These are phyloP conservation scores for Leptinotarsa lineolata DNA, from an alignment of 1,140 invertebrate species.

Conservation along the genomic window DNA sequence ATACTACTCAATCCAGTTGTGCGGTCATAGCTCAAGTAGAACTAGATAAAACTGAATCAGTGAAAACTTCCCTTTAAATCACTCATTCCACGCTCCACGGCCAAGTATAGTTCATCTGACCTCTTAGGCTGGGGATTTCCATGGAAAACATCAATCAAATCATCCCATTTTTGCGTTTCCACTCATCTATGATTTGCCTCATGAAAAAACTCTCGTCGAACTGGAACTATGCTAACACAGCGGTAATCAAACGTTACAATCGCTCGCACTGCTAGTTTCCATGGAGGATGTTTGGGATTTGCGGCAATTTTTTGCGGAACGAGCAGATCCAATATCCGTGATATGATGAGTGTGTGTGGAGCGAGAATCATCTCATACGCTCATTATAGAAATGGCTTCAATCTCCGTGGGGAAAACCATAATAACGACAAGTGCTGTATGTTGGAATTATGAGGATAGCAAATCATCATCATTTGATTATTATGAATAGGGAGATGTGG, in stretches of 20 bases:
- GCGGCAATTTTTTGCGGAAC: not conserved
- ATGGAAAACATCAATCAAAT: too few relatives aligned
- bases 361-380: not conserved
- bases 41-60: too few relatives aligned
- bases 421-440: not conserved
- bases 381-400: not conserved
- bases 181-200: too few relatives aligned
- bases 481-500: not conserved
- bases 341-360: not conserved
- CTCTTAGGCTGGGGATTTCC: too few relatives aligned
- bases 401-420: not conserved
- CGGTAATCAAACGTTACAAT: not conserved
- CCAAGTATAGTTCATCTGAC: too few relatives aligned
- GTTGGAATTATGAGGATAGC: not conserved
- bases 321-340: not conserved
- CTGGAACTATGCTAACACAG: not conserved
- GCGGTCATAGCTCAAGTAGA: too few relatives aligned
- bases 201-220: too few relatives aligned
- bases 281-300: not conserved
- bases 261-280: not conserved
- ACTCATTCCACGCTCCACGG: too few relatives aligned
- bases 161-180: too few relatives aligned
- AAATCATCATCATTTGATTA: not conserved
- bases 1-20: too few relatives aligned
- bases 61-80: too few relatives aligned